Base-by-base conservation (phyloP, 2,888 invertebrate species). In the Schizaphis graminum region DNA sequence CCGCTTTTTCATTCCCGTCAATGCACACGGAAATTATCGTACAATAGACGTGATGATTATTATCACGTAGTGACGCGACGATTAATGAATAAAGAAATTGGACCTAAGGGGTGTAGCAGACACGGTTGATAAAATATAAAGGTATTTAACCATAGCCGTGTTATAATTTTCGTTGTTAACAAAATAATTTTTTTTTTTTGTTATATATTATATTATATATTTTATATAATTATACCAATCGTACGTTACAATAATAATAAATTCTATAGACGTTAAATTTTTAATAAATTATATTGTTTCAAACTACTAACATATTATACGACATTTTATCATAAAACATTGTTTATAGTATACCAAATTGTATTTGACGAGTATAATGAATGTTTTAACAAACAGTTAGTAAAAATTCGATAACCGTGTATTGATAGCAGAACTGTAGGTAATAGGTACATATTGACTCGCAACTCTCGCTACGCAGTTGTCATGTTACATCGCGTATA, bases 11-110 rank as follows among this genome's bases (percentile, higher is more conserved):
- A 77, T 77, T 35, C 77, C 35, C 8, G 35, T 77, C 77, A 77
- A 77, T 77, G 77, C 77, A 21, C 77, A 24, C 35, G 35, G 35
- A 77, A 77, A 77, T 77, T 35, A 41, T 77, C 35, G 77, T 8
- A 77, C 77, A 77, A 77, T 77, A 35, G 77, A 77, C 77, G 77
- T 35, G 77, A 77, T 77, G 77, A 77, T 41, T 77, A 57, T 57
- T 57, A 77, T 77, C 77, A 41, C 77, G 21, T 53, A 53, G 53
- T 21, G 35, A 35, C 77, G 21, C 21, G 8, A 35, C 35, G 21
- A 77, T 77, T 35, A 77, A 77, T 24, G 35, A 77, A 77, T 35
- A 77, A 77, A 35, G 21, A 77, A 77, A 77, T 21, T 3, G 21
- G 35, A 41, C 35, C 35, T 8, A 8, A 2, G 21, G 35, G 35